Base-by-base conservation (phyloP, 2,797 vertebrate species). In the Hypotaenidia philippensis region DNA sequence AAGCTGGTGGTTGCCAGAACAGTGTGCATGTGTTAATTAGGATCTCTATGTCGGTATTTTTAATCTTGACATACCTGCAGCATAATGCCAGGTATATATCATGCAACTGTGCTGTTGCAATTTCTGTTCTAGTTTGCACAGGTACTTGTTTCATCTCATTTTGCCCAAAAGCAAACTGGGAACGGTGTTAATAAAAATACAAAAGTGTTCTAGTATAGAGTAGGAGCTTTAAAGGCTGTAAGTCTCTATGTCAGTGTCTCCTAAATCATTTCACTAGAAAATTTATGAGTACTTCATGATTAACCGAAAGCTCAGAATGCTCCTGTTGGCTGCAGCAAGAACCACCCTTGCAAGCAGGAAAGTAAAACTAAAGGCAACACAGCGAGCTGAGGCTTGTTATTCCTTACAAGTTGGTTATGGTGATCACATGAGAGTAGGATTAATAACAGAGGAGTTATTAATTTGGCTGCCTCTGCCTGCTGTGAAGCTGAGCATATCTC, bases 341-440 rank as follows among this genome's bases (percentile, higher is more conserved):
- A 31, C 36, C 3, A 16, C 56, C n/a, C 76, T 74, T 61, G 60
- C 83, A 82, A 69, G 61, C 40, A 74, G 40, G 36, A 64, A 64
- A 83, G 27, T 17, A 80, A 87, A 93, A 88, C n/a, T 25, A 53
- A 71, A 90, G 77, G 55, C 65, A 96, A 29, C 3, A 8, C 49
- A 89, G 78, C 70, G 3, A 92, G 95, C 83, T 81, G 53, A 71
- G 90, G 71, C 92, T 89, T 85, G 87, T 75, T 75, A 29, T 41
- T 83, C 71, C 79, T 80, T 59, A 50, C 2, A 6, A 60, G 50
- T 41, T 61, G 53, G 53, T 83, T 78, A 22, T 49, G 63, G 71
- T 77, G 82, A 85, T 87, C n/a, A 57, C 7, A 8, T 63, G 76
- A 68, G 55, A 85, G 53, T 29, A 50, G 50, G 71, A 89, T 41